Evolutionary conservation across 2,888 invertebrate genomes (phyloP).

Genomic region (Catocala sponsa): DNA sequence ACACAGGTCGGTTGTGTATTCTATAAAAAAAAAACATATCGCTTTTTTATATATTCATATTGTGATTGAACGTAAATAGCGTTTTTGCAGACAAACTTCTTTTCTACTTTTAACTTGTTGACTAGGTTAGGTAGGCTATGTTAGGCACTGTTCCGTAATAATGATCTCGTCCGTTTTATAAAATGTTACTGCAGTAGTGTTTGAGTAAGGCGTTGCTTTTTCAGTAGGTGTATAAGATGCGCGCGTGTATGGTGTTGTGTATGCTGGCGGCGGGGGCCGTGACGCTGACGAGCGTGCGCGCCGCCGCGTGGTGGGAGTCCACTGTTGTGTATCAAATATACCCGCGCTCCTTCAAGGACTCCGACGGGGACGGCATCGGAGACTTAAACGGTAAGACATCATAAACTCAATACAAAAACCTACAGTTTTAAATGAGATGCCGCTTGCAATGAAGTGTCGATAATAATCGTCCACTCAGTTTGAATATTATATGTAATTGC

Average conservation of each 20-base stretch:
- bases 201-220: neutral
- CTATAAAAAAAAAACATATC: neutral
- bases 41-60: too few species aligned
- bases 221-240: slow-evolving; percentile 11
- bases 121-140: too few species aligned
- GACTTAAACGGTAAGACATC: slow-evolving; percentile 90
- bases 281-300: neutral
- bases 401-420: too few species aligned
- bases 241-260: slow-evolving; percentile 18
- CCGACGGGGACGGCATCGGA: slow-evolving; percentile 91
- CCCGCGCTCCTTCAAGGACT: slow-evolving; percentile 92
- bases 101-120: too few species aligned
- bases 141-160: too few species aligned
- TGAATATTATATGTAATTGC: too few species aligned
- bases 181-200: neutral
- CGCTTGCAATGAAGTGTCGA: too few species aligned
- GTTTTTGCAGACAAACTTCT: too few species aligned
- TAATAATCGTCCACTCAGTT: too few species aligned
- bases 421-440: too few species aligned
- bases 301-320: slow-evolving; percentile 91
- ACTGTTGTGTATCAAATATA: slow-evolving; percentile 93
- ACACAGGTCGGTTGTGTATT: slow-evolving; percentile 21
- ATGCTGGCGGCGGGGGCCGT: neutral
- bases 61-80: too few species aligned
- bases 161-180: too few species aligned